Evolutionary conservation across 2,888 invertebrate species (phyloP).

Genomic region (Stegophylla sp.): DNA sequence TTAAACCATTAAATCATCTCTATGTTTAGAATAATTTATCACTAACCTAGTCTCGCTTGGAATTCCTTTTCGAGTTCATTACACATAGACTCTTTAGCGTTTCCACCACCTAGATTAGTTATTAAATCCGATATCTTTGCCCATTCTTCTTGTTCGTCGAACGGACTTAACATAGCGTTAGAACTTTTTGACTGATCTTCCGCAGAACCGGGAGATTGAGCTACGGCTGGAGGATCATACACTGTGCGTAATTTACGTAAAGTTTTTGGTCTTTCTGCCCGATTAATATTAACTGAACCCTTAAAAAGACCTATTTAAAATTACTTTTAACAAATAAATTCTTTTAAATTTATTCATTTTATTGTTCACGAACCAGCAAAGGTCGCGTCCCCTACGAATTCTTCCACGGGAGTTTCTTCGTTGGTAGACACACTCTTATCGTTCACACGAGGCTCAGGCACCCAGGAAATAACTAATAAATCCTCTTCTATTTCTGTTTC

Average conservation of each 20-base stretch:
- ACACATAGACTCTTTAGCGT: slow-evolving; percentile 79
- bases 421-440: slow-evolving; percentile 82
- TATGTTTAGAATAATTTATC: background rate
- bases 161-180: slow-evolving; percentile 74
- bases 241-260: slow-evolving; percentile 77
- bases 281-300: slow-evolving; percentile 78
- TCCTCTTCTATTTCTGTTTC: slow-evolving; percentile 80
- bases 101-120: slow-evolving; percentile 88
- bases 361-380: slow-evolving; percentile 79
- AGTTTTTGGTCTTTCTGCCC: slow-evolving; percentile 77
- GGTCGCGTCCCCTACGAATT: slow-evolving; percentile 83
- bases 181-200: slow-evolving; percentile 62
- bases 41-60: slow-evolving; percentile 72
- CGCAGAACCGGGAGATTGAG: slow-evolving; percentile 59
- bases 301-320: slow-evolving; percentile 77
- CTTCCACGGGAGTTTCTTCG: slow-evolving; percentile 75
- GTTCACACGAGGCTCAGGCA: slow-evolving; percentile 70
- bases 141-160: slow-evolving; percentile 95
- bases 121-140: slow-evolving; percentile 94
- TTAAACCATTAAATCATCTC: background rate
- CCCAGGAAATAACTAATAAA: slow-evolving; percentile 64
- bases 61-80: slow-evolving; percentile 81
- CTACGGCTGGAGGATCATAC: slow-evolving; percentile 66
- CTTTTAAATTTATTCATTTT: background rate
- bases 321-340: background rate